Evolutionary conservation across 2,888 invertebrate genomes (phyloP).

Genomic region (Parochlus steinenii): DNA sequence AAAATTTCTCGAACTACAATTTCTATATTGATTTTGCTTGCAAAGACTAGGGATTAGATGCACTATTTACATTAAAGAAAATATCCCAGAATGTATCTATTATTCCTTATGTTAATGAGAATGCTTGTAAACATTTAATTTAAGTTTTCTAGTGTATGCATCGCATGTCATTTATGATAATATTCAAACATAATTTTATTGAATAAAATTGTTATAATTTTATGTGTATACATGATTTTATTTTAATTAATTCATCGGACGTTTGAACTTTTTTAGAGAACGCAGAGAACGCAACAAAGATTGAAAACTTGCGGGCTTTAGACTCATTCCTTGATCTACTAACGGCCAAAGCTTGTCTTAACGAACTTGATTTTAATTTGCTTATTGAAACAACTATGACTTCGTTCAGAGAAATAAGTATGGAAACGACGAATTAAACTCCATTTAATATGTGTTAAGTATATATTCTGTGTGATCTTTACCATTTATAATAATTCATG

Average conservation of each 20-base stretch:
- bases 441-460: slow-evolving; percentile 14
- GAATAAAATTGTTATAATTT: background rate
- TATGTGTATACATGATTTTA: background rate
- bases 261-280: slow-evolving; percentile 4
- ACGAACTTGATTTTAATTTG: slow-evolving; percentile 70
- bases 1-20: too few species aligned
- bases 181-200: background rate
- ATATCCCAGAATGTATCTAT: too few species aligned
- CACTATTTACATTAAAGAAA: too few species aligned
- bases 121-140: too few species aligned
- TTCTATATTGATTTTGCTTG: too few species aligned
- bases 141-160: too few species aligned
- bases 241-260: background rate
- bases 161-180: background rate
- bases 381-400: slow-evolving; percentile 69
- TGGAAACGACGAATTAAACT: slow-evolving; percentile 35
- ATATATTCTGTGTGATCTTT: background rate
- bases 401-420: too few species aligned
- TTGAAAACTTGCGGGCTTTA: slow-evolving; percentile 40
- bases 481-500: too few species aligned
- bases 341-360: slow-evolving; percentile 72
- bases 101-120: too few species aligned
- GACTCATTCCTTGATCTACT: slow-evolving; percentile 72
- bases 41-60: too few species aligned
- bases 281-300: background rate